These are phyloP conservation scores for Vidua macroura DNA, from an alignment of 2,113 vertebrate species.

Conservation along the genomic window DNA sequence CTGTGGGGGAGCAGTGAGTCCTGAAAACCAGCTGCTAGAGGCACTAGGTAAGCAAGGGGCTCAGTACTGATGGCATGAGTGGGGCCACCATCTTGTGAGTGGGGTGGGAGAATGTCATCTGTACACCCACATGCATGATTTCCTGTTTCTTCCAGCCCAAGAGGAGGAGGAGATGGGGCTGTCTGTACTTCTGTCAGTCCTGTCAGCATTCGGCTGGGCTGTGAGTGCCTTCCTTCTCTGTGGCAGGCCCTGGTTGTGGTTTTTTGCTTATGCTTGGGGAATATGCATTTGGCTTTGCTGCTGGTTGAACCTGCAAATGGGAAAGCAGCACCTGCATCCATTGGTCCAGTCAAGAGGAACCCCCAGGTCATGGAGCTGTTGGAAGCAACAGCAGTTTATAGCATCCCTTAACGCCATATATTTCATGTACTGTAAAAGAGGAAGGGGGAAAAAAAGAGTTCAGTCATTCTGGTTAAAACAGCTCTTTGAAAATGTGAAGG, in stretches of 20 bases:
- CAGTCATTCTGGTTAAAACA: not conserved
- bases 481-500: not conserved
- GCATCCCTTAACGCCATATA: not conserved
- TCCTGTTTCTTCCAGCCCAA: not conserved
- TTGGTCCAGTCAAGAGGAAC: accelerated
- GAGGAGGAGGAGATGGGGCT: not conserved
- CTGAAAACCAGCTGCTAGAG: not conserved
- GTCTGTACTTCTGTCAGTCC: not conserved
- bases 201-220: not conserved
- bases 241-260: not conserved
- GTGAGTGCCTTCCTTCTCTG: not conserved
- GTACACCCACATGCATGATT: not conserved
- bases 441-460: not conserved
- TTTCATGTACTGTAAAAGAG: not conserved
- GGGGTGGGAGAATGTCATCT: too few relatives aligned
- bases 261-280: accelerated
- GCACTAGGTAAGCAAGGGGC: not conserved
- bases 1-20: not conserved
- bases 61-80: not conserved
- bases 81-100: not conserved
- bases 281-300: not conserved
- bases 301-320: too few relatives aligned
- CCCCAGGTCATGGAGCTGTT: not conserved
- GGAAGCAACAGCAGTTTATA: not conserved
- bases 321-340: not conserved